A percentile compares a stretch with the other conserved stretches of the same genome.
Conservation (phyloP, 1,140 invertebrate genomes). For the Ptiloglossa arizonensis region DNA sequence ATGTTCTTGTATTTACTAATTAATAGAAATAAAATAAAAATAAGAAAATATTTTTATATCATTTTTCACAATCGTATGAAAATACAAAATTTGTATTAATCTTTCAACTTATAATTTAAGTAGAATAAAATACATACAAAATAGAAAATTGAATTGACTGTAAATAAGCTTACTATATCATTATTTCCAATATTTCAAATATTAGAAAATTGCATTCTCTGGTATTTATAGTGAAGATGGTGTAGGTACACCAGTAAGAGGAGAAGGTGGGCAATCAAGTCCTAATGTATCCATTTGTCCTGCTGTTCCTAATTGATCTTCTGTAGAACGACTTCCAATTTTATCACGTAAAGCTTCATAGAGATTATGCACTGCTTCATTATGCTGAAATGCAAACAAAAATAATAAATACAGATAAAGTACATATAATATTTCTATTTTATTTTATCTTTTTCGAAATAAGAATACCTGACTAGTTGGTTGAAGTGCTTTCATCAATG, state of each 20-base stretch:
- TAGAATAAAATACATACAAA: background rate
- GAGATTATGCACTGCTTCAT: conserved; percentile 91
- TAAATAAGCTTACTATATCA: background rate
- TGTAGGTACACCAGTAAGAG: conserved; percentile 53
- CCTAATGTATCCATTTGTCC: conserved; percentile 83
- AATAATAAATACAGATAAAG: conserved; percentile 36
- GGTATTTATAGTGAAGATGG: conserved; percentile 42
- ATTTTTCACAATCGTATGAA: conserved; percentile 3
- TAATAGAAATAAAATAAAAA: background rate
- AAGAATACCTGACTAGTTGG: conserved; percentile 85
- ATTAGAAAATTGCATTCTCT: background rate
- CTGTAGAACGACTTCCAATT: conserved; percentile 84
- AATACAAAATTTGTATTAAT: conserved; percentile 12
- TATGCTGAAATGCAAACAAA: conserved; percentile 84
- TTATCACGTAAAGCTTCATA: conserved; percentile 91
- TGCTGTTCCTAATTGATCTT: conserved; percentile 84
- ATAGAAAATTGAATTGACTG: background rate
- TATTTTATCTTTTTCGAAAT: background rate
- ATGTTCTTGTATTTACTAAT: conserved; percentile 5
- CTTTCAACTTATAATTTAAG: background rate
- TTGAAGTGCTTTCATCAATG: conserved; percentile 93
- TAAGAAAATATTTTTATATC: conserved; percentile 20
- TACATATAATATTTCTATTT: conserved; percentile 9
- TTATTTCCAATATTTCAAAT: conserved; percentile 9
- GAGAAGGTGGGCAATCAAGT: conserved; percentile 89